Percentiles rank a stretch among this genome's conserved stretches.
These are phyloP conservation scores for Turritopsis dohrnii DNA, from an alignment of 30 jellyfish, hydroid and myxozoan genomes.

Conservation along the genomic window DNA sequence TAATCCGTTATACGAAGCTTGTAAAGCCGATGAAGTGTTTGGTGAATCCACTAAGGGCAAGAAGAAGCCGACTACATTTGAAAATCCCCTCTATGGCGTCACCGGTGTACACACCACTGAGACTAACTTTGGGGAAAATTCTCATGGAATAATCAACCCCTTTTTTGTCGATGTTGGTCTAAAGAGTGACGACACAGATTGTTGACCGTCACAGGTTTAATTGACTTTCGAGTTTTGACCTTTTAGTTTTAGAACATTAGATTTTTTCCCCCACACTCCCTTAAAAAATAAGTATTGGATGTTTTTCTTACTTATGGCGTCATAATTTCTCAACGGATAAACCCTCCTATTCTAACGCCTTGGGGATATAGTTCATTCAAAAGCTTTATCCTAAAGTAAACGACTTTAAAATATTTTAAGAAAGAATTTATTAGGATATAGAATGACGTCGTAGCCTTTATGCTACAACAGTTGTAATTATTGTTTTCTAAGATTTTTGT, in stretches of 20 bases:
- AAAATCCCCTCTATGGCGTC: conserved; percentile 40
- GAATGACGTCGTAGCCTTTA: too few species aligned
- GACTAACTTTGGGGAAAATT: not conserved
- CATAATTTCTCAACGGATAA: too few species aligned
- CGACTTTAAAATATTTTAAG: too few species aligned
- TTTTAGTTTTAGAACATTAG: not conserved
- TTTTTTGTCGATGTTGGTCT: not conserved
- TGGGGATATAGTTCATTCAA: too few species aligned
- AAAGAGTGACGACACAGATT: not conserved
- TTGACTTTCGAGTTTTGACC: not conserved
- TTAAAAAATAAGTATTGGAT: too few species aligned
- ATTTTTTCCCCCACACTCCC: too few species aligned
- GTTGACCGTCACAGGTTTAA: not conserved
- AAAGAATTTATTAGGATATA: too few species aligned
- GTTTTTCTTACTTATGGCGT: too few species aligned
- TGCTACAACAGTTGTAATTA: too few species aligned
- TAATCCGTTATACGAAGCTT: not conserved
- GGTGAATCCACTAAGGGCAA: not conserved
- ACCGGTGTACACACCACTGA: not conserved
- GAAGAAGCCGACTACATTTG: conserved; percentile 22
- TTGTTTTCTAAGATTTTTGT: too few species aligned
- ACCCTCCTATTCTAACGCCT: too few species aligned
- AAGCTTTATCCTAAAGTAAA: too few species aligned
- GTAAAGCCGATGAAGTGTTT: conserved; percentile 18
- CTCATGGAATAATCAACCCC: conserved; percentile 3